A percentile compares a stretch with the other conserved stretches of the same genome.
These are phyloP conservation scores for Holotrichia oblita DNA, from an alignment of 1,140 invertebrate species.

Conservation along the genomic window DNA sequence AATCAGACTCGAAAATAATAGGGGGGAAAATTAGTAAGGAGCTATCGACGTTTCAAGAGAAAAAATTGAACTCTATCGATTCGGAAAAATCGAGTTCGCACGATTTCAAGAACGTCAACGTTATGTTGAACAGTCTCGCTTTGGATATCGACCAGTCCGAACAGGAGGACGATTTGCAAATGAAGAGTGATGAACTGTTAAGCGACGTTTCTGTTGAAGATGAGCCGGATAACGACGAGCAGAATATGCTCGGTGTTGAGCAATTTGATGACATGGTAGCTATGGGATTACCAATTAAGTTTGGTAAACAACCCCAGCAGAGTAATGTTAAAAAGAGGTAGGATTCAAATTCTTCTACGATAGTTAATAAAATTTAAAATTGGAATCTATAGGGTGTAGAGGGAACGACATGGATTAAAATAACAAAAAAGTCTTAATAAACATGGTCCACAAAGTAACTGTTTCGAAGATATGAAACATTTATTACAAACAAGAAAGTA, in stretches of 20 bases:
- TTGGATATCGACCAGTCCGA: constrained; percentile 17
- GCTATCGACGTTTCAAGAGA: background rate
- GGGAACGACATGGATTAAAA: too few relatives aligned
- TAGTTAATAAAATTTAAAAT: too few relatives aligned
- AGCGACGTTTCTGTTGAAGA: background rate
- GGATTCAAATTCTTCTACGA: background rate
- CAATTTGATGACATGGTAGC: constrained; percentile 47
- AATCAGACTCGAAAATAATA: background rate
- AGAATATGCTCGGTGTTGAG: too few relatives aligned
- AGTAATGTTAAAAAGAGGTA: constrained; percentile 67
- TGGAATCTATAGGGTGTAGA: too few relatives aligned
- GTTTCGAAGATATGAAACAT: too few relatives aligned
- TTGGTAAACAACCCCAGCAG: constrained; percentile 45
- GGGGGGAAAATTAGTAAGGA: background rate
- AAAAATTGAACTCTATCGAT: background rate
- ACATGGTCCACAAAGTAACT: too few relatives aligned
- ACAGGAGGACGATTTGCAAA: background rate
- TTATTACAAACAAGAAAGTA: too few relatives aligned
- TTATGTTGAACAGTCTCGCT: background rate
- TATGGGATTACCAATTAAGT: constrained; percentile 55
- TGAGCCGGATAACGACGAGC: too few relatives aligned
- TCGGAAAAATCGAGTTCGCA: background rate
- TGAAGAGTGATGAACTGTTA: constrained; percentile 13
- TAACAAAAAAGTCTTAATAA: too few relatives aligned
- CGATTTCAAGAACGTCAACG: background rate